phyloP scores from a whole-genome alignment of 2,888 invertebrate genomes.

The Lasiommata megera region DNA sequence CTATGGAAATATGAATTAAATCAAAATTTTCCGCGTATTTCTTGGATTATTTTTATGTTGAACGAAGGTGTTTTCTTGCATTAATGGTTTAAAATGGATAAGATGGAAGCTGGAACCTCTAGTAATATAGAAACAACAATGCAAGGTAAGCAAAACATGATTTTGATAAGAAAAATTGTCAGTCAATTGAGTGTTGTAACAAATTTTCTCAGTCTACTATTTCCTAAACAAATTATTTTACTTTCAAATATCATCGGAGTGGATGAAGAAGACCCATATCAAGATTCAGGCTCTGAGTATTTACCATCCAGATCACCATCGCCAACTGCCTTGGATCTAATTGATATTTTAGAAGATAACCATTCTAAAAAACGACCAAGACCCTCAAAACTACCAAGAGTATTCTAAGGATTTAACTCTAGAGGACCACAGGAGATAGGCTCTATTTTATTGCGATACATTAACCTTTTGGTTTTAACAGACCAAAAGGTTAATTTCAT shows the following conservation, averaged over 20 bases:
- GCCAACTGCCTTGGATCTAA: constrained; percentile 2
- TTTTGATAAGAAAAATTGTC: too few species aligned
- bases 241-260: constrained; percentile 17
- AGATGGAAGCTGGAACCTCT: constrained; percentile 3
- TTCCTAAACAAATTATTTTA: too few species aligned
- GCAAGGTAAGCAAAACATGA: too few species aligned
- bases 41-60: constrained; percentile 1
- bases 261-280: constrained; percentile 19
- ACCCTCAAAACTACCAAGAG: constrained; percentile 13
- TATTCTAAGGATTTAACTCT: too few species aligned
- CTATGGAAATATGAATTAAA: not conserved
- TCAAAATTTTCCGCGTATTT: constrained; percentile 1
- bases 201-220: too few species aligned
- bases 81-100: too few species aligned
- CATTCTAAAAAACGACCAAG: constrained; percentile 14
- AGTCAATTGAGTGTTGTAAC: too few species aligned
- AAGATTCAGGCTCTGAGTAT: too few species aligned
- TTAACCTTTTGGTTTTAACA: too few species aligned
- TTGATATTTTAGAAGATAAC: not conserved
- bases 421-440: too few species aligned
- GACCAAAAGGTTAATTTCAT: too few species aligned
- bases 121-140: not conserved
- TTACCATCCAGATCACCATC: constrained; percentile 15
- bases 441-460: too few species aligned
- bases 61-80: not conserved